Evolutionary conservation across 2,113 vertebrate species (phyloP).

Genomic region (Gavialis gangeticus): DNA sequence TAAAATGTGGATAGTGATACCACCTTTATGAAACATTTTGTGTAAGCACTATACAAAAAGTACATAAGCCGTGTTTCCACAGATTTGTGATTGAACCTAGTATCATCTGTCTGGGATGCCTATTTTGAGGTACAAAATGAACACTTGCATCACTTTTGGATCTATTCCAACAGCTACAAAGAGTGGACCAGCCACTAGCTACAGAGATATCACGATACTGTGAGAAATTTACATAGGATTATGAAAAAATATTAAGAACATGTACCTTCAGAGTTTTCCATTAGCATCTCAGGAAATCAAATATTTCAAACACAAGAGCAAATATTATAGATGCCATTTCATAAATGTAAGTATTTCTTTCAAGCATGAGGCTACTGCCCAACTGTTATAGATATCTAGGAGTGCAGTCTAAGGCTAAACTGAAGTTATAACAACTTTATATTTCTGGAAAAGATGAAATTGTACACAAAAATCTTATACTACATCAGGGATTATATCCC

Average conservation of each 20-base stretch:
- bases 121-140: not conserved
- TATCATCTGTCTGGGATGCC: not conserved
- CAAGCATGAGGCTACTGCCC: not conserved
- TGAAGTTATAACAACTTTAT: not conserved
- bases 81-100: not conserved
- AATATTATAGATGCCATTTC: not conserved
- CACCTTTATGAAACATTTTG: too few relatives aligned
- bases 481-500: slow-evolving; percentile 37
- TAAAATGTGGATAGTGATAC: too few relatives aligned
- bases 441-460: not conserved
- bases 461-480: slow-evolving; percentile 12
- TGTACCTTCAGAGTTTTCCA: not conserved
- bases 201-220: not conserved
- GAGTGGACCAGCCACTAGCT: not conserved
- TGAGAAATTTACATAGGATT: not conserved
- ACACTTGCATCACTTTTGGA: not conserved
- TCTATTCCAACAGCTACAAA: not conserved
- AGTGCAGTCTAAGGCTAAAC: not conserved
- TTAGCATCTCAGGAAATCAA: not conserved
- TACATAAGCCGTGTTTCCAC: not conserved
- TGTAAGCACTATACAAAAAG: too few relatives aligned
- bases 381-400: not conserved
- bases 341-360: not conserved
- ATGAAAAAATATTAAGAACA: not conserved
- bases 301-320: not conserved